Base-by-base conservation (phyloP, 2,888 invertebrate genomes). In the Callosobruchus maculatus region DNA sequence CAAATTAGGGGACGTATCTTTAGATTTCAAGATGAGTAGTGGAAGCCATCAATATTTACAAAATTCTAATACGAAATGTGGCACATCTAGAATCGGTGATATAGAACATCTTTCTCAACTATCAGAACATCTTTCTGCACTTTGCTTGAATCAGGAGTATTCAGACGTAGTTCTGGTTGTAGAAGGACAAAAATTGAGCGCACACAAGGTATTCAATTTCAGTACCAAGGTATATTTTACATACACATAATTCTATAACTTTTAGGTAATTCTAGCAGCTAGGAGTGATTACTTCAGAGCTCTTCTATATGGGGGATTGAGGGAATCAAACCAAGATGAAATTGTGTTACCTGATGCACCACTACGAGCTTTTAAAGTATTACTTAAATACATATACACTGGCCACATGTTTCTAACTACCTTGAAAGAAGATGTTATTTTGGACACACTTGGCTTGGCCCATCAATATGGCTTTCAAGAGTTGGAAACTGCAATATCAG, bases 261-360 rank as follows among this genome's bases (percentile, higher is more conserved):
- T 82, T 67, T 76, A 91, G 87, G 92, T 98, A 4, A 95, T 99
- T 81, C 89, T 99, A 73, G 99, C 99, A 0, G 95, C 97, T 30
- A 91, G 99, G 82, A 97, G 98, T 84, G 96, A 98, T 82, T 99
- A 98, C 88, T 99, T 99, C 87, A 90, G 97, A 86, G 98, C 93
- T 13, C 87, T 94, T 67, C 89, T 94, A 0, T 95, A 92, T 87
- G 94, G 94, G 9, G 94, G 94, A n/a, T 89, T 94, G 87, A 90
- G 92, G 76, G 94, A 95, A 85, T 90, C 94, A 0, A 90, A 88
- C 77, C 92, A 92, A 89, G 90, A 91, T 72, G 96, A 97, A 89
- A 94, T 99, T 74, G 93, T 94, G 83, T 87, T 99, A 68, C 92
- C 93, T 82, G 97, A 94, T 84, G 93, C 97, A 21, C 94, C 94